A percentile compares a stretch with the other conserved stretches of the same genome.
Evolutionary conservation across 37 sponge, comb jelly and placozoan species (phyloP).

Genomic region (Aplysina aerophoba): DNA sequence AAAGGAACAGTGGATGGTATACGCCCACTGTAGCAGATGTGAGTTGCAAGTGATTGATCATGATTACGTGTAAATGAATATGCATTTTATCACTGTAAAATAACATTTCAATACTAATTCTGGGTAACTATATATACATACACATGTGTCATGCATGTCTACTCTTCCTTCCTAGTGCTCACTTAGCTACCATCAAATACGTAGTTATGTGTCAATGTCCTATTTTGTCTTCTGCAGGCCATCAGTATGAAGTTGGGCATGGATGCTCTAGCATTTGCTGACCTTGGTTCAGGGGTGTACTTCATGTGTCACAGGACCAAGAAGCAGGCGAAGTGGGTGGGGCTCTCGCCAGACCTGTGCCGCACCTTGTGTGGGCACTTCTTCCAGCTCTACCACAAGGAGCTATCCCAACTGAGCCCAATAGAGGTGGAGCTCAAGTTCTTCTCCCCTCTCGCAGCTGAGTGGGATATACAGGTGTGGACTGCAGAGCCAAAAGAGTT

Average conservation of each 20-base stretch:
- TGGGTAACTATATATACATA: no score
- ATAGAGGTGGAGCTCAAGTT: conserved; percentile 25
- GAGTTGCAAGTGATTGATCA: not conserved
- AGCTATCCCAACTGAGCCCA: not conserved
- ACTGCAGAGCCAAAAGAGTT: not conserved
- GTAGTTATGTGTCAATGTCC: no score
- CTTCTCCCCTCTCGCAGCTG: conserved; percentile 1
- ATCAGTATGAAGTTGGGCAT: not conserved
- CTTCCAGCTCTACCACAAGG: conserved; percentile 15
- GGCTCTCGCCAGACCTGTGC: not conserved
- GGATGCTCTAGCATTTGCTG: not conserved
- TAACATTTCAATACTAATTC: no score
- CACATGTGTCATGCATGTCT: no score
- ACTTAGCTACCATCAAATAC: no score
- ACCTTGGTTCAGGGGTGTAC: not conserved
- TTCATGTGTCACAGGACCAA: conserved; percentile 21
- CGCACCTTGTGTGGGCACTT: not conserved
- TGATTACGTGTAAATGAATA: no score
- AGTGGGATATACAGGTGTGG: conserved; percentile 4
- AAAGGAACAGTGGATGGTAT: conserved; percentile 9
- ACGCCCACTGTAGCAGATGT: conserved; percentile 13
- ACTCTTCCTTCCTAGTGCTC: no score
- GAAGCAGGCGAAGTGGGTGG: not conserved
- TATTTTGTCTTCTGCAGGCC: not conserved
- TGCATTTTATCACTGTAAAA: no score